Conservation (phyloP, 1,140 invertebrate genomes). For the Drosophila littoralis region DNA sequence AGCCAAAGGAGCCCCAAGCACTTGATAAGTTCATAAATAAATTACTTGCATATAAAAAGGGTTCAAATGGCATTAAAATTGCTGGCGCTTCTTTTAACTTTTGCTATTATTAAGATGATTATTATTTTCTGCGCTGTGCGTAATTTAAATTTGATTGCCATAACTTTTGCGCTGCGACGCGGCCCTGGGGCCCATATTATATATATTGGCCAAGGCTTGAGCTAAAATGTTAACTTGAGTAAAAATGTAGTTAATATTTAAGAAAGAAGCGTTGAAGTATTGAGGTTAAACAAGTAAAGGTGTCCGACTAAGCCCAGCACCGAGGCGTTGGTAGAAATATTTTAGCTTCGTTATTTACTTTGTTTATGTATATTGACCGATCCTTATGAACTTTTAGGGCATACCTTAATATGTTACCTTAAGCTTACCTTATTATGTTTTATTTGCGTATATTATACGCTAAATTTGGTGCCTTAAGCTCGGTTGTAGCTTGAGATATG, state of each 20-base stretch:
- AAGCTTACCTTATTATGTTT: no score
- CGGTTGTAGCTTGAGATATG: no score
- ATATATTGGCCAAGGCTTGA: slow-evolving; percentile 26
- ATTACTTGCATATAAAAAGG: slow-evolving; percentile 58
- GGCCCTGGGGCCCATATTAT: slow-evolving; percentile 15
- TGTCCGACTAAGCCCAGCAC: no score
- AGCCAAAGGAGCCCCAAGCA: slow-evolving; percentile 26
- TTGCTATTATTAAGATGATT: slow-evolving; percentile 60
- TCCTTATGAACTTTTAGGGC: no score
- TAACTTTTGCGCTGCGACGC: slow-evolving; percentile 25
- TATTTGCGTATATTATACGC: no score
- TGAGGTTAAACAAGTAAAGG: no score
- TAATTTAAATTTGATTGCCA: slow-evolving; percentile 48
- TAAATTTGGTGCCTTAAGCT: no score
- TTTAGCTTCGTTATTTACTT: no score
- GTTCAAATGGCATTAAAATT: slow-evolving; percentile 56
- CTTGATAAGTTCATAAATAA: slow-evolving; percentile 66
- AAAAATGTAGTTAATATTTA: neutral
- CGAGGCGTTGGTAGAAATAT: no score
- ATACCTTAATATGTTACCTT: no score
- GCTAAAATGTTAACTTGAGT: neutral
- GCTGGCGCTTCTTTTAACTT: slow-evolving; percentile 54
- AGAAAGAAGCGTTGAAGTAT: no score
- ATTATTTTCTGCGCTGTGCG: slow-evolving; percentile 21
- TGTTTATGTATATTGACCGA: no score